Evolutionary conservation across 2,888 invertebrate genomes (phyloP), one percentile per base, ranked within the genome.

Genomic region (Drepanosiphum platanoidis): DNA sequence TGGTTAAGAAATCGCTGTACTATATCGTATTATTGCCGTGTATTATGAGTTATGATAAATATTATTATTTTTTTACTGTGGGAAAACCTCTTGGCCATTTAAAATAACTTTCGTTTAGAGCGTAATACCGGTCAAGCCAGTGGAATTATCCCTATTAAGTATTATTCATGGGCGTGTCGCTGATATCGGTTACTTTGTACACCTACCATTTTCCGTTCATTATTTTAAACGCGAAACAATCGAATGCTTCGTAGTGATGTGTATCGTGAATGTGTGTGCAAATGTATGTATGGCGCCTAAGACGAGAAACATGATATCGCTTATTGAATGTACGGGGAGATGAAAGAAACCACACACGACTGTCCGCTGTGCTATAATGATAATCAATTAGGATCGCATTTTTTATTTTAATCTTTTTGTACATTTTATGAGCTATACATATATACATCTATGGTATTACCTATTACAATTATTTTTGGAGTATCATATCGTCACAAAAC

Each of bases 101-200:
- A 71, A 36, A 58, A 81, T 81, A 32, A 82, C 71, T 82, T 82
- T 82, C 71, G 71, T 82, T 82, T 72, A 61, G 46, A 30, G 64
- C 83, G 83, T 52, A 30, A 75, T 75, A 83, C 83, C 74, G 83
- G 83, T 83, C 83, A 52, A 75, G 72, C 74, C 46, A 13, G 72
- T 83, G 66, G 66, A 74, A 75, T 42, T 82, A 82, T 82, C 82
- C 82, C 71, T 72, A 58, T 72, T 70, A 36, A 36, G 70, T 36
- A 70, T 70, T 83, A 52, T 75, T 77, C 30, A 68, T 77, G 36
- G 84, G 84, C 77, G 84, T 77, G 84, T 84, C 83, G 52, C 34
- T 32, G 36, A 52, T 84, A 84, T 84, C 83, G 52, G 52, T 84
- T 84, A 75, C 83, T 68, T 13, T 42, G 9, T 42, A 74, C 36